Evolutionary conservation across 2,113 vertebrate species (phyloP).

Genomic region (Ameiurus melas): DNA sequence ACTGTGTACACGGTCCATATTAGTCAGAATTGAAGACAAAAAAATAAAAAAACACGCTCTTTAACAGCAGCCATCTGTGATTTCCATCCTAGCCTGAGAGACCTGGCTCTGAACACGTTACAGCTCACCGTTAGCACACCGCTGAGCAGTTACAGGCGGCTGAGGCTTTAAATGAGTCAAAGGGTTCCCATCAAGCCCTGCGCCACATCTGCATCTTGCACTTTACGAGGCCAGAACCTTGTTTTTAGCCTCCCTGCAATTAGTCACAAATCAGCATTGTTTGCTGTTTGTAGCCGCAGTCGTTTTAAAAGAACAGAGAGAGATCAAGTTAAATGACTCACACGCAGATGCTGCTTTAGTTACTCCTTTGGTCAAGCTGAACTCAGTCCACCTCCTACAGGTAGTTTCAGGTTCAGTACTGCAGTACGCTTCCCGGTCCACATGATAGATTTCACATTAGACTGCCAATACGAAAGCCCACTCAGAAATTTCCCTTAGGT

Average conservation of each 20-base stretch:
- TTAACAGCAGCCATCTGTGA: slow-evolving; percentile 20
- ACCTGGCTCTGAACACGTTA: background rate
- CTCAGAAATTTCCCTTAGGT: background rate
- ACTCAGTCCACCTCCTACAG: too few relatives aligned
- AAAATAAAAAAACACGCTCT: background rate
- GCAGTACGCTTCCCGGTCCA: too few relatives aligned
- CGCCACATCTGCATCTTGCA: slow-evolving; percentile 7
- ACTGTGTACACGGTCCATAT: background rate
- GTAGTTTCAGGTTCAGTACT: too few relatives aligned
- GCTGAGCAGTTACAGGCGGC: slow-evolving; percentile 1
- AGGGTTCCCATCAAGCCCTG: slow-evolving; percentile 12
- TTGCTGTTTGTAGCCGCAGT: slow-evolving; percentile 37
- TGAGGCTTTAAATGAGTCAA: slow-evolving; percentile 28
- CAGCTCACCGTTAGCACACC: slow-evolving; percentile 29
- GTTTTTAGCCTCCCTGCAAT: slow-evolving; percentile 38
- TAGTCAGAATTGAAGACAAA: background rate
- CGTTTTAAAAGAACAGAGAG: background rate
- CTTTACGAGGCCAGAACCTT: slow-evolving; percentile 37
- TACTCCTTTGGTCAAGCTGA: background rate
- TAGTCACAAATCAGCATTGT: slow-evolving; percentile 43
- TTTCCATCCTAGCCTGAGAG: slow-evolving; percentile 2
- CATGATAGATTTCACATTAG: too few relatives aligned
- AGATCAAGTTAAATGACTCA: background rate
- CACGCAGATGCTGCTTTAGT: background rate
- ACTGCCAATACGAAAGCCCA: too few relatives aligned